Conservation (phyloP, 2,797 vertebrate species). For the Nasua narica region DNA sequence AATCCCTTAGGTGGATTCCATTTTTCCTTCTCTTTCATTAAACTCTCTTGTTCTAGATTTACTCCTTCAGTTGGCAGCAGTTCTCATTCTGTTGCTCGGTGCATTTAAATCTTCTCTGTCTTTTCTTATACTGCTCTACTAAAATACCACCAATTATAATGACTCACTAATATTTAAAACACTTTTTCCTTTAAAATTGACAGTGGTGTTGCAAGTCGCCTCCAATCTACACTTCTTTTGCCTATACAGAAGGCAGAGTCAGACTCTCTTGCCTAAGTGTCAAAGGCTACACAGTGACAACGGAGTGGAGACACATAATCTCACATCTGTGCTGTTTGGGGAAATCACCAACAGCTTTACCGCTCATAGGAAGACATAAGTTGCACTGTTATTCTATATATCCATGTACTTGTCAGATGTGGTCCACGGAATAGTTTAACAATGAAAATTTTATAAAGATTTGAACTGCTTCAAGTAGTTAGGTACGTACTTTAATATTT, state of each 20-base stretch:
- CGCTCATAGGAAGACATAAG: not conserved
- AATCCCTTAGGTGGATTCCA: not conserved
- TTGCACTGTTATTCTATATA: not conserved
- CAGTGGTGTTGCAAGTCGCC: not conserved
- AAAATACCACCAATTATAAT: not conserved
- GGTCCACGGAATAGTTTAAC: not conserved
- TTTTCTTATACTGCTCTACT: not conserved
- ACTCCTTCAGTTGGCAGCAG: fast-evolving
- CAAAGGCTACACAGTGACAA: not conserved
- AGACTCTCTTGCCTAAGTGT: not conserved
- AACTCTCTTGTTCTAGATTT: not conserved
- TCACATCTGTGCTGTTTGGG: not conserved
- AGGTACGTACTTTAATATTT: not conserved
- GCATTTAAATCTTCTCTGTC: not conserved
- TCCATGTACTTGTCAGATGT: fast-evolving
- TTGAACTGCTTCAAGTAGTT: not conserved
- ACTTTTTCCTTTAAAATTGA: not conserved
- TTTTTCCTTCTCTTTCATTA: not conserved
- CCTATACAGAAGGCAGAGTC: not conserved
- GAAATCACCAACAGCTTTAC: not conserved
- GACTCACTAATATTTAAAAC: not conserved
- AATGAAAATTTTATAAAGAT: not conserved
- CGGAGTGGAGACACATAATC: fast-evolving
- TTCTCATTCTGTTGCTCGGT: not conserved
- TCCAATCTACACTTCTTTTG: not conserved